Evolutionary conservation across 2,113 vertebrate genomes (phyloP).

Genomic region (Arvicanthis niloticus): DNA sequence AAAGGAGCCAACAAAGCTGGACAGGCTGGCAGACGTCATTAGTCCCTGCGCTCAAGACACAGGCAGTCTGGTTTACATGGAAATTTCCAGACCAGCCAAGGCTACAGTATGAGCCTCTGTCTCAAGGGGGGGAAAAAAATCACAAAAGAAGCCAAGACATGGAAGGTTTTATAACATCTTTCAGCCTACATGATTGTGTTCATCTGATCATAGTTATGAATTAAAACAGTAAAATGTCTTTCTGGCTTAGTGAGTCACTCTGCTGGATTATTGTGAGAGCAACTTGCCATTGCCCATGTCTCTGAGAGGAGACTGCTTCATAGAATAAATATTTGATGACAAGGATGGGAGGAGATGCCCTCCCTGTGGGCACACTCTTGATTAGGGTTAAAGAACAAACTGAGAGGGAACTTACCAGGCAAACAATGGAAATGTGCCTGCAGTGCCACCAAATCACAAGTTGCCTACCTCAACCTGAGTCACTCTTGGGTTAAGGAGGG

Average conservation of each 20-base stretch:
- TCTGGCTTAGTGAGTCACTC: background rate
- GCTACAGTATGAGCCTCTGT: background rate
- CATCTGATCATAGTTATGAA: conserved; percentile 10
- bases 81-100: background rate
- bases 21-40: too few relatives aligned
- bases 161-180: background rate
- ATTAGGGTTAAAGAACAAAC: conserved; percentile 75
- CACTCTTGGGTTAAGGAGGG: conserved; percentile 85
- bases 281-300: conserved; percentile 53
- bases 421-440: conserved; percentile 78
- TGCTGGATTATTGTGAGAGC: background rate
- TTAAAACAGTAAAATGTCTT: conserved; percentile 29
- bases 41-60: background rate
- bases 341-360: conserved; percentile 75
- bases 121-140: background rate
- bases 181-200: background rate
- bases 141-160: conserved; percentile 27
- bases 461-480: conserved; percentile 77
- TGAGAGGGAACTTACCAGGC: conserved; percentile 73
- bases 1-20: background rate
- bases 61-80: background rate
- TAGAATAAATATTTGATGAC: conserved; percentile 69
- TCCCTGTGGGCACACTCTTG: conserved; percentile 68
- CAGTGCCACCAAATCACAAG: conserved; percentile 50
- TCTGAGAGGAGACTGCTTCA: conserved; percentile 67